Conservation (phyloP, 2,113 vertebrate species). For the Pseudopipra pipra region DNA sequence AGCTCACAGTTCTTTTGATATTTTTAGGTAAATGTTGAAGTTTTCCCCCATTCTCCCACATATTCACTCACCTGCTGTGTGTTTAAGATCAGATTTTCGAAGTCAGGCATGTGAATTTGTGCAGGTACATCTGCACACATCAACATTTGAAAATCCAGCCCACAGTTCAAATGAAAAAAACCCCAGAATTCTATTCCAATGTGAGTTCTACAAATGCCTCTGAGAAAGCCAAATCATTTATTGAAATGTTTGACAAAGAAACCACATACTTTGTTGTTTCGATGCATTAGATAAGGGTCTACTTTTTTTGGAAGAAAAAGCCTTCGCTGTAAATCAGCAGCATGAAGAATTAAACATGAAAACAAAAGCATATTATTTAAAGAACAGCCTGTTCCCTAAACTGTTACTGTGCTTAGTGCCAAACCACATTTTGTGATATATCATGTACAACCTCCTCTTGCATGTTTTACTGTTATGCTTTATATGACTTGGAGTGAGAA, state of each 20-base stretch:
- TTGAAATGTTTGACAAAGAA: slow-evolving; percentile 50
- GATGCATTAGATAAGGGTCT: slow-evolving; percentile 25
- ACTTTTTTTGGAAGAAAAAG: neutral
- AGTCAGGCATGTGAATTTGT: neutral
- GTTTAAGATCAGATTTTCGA: neutral
- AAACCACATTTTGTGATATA: slow-evolving; percentile 57
- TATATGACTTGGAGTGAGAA: slow-evolving; percentile 20
- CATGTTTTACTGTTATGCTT: slow-evolving; percentile 28
- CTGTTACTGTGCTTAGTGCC: slow-evolving; percentile 46
- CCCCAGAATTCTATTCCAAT: neutral
- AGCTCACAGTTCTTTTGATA: neutral
- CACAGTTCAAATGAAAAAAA: neutral
- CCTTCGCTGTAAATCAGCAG: slow-evolving; percentile 28
- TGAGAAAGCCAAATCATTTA: slow-evolving; percentile 18
- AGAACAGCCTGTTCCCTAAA: slow-evolving; percentile 59
- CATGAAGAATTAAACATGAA: slow-evolving; percentile 52
- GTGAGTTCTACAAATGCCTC: slow-evolving; percentile 1
- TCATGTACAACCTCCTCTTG: slow-evolving; percentile 45
- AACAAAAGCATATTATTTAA: slow-evolving; percentile 65
- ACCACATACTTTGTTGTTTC: neutral
- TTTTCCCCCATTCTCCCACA: neutral
- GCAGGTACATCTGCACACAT: neutral
- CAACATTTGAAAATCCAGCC: neutral
- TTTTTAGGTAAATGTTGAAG: neutral
- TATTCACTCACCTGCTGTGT: neutral